A percentile compares a stretch with the other conserved stretches of the same genome.
These are phyloP conservation scores for Odontophorus gujanensis DNA, from an alignment of 2,113 vertebrate species.

Conservation along the genomic window DNA sequence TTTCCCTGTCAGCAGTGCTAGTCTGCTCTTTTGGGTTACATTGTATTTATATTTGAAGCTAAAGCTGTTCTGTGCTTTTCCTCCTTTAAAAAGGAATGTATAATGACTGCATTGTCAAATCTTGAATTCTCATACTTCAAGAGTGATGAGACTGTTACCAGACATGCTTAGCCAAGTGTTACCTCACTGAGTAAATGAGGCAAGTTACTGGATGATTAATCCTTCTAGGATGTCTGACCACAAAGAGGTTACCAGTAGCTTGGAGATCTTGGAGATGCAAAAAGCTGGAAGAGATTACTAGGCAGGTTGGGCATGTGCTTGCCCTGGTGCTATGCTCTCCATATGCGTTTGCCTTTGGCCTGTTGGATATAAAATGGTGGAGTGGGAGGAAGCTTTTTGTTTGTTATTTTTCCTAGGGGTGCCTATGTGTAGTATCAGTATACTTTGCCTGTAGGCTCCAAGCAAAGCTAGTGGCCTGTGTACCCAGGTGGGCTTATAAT, in stretches of 20 bases:
- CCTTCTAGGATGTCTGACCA: not conserved
- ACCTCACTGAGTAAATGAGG: not conserved
- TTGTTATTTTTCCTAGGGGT: not conserved
- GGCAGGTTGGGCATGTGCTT: not conserved
- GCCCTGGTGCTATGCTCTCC: not conserved
- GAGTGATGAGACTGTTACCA: not conserved
- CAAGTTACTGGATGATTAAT: not conserved
- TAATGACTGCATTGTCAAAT: not conserved
- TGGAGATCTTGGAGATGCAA: not conserved
- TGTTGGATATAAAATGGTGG: not conserved
- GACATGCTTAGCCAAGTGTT: not conserved
- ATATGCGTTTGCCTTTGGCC: fast-evolving
- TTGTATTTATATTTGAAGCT: not conserved
- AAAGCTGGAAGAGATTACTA: not conserved
- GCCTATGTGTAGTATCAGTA: not conserved
- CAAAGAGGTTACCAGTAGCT: not conserved
- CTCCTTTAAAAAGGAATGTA: not conserved
- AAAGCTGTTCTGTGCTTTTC: not conserved
- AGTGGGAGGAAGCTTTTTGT: not conserved
- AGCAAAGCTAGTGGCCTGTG: not conserved
- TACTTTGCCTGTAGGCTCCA: not conserved
- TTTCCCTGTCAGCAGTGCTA: not conserved
- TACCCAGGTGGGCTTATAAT: not conserved
- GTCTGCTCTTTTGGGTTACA: not conserved
- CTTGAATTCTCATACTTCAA: not conserved